phyloP scores from a whole-genome alignment of 30 jellyfish, hydroid and myxozoan genomes.

The Hydractinia echinata region DNA sequence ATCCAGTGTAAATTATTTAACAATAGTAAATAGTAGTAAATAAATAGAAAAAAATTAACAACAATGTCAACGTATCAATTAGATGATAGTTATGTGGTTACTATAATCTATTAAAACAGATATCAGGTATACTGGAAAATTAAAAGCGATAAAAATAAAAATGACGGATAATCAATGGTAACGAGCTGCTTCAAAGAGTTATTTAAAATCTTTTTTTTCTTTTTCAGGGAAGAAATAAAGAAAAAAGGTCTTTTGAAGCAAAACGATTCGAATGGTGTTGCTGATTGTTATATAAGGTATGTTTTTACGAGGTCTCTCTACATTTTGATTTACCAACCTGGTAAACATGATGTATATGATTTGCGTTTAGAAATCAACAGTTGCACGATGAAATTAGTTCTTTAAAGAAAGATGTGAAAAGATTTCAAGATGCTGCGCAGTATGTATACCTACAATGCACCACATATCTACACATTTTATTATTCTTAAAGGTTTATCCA shows the following conservation, averaged over 20 bases:
- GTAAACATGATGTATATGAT: background rate
- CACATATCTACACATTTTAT: too few relatives aligned
- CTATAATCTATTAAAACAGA: too few relatives aligned
- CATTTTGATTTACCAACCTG: background rate
- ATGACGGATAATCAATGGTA: too few relatives aligned
- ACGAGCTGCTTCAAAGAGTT: too few relatives aligned
- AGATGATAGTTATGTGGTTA: too few relatives aligned
- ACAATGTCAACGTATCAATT: too few relatives aligned
- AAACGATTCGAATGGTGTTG: slow-evolving; percentile 61
- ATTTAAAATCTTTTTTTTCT: background rate
- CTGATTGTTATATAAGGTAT: slow-evolving; percentile 78
- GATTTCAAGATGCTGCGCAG: slow-evolving; percentile 71
- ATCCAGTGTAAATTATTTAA: too few relatives aligned
- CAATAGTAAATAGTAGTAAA: too few relatives aligned
- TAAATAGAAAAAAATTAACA: too few relatives aligned
- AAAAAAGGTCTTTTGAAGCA: slow-evolving; percentile 65
- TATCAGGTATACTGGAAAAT: too few relatives aligned
- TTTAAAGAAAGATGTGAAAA: slow-evolving; percentile 48
- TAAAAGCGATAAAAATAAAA: too few relatives aligned
- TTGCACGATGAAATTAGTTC: slow-evolving; percentile 71
- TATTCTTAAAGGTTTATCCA: too few relatives aligned
- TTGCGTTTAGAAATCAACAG: slow-evolving; percentile 58
- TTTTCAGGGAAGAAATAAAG: slow-evolving; percentile 71
- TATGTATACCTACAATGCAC: slow-evolving; percentile 4
- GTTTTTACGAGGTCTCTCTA: background rate